Base-by-base conservation (phyloP, 2,888 invertebrate genomes). In the Lasius platythorax region DNA sequence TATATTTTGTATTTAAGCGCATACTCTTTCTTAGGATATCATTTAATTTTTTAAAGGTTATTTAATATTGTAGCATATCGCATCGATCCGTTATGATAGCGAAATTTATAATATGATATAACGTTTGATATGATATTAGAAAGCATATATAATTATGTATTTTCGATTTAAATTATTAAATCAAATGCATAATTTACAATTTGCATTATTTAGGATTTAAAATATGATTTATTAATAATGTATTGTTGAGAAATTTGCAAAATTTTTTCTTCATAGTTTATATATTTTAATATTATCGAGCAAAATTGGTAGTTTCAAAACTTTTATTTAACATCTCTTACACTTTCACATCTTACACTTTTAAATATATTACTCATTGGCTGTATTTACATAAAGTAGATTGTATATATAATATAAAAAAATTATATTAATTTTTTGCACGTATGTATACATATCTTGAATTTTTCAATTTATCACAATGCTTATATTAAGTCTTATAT, bases 1-100 rank as follows among this genome's bases (percentile, higher is more conserved):
- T 53, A 53, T 84, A 87, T 91, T 88, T 89, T 92, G 72, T 91
- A 89, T 87, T 86, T 83, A 86, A 88, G 82, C 74, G 76, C 84
- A 85, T 84, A 88, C 28, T 23, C 23, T 83, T 81, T 70, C 70
- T 56, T 43, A 84, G 72, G 18, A 74, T 79, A 84, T n/a, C 37
- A 40, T 46, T 58, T 72, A 37, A 72, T 79, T 81, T 79, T 43
- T 18, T 58, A 79, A 79, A 33, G 28, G 6, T 72, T 68, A 5
- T 53, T 73, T 81, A 9, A 53, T 43, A 73, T 61, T 61, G 46
- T 50, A 28, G 33, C 4, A 37, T 6, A 50, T 40, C 9, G 4
- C 43, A n/a, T 9, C 4, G 5, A 58, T 56, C 5, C 6, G 33
- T 61, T 23, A 53, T 11, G 9, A 37, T n/a, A 67, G 11, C 12